Conservation (phyloP, 1,140 invertebrate species). For the Meloidogyne floridensis region DNA sequence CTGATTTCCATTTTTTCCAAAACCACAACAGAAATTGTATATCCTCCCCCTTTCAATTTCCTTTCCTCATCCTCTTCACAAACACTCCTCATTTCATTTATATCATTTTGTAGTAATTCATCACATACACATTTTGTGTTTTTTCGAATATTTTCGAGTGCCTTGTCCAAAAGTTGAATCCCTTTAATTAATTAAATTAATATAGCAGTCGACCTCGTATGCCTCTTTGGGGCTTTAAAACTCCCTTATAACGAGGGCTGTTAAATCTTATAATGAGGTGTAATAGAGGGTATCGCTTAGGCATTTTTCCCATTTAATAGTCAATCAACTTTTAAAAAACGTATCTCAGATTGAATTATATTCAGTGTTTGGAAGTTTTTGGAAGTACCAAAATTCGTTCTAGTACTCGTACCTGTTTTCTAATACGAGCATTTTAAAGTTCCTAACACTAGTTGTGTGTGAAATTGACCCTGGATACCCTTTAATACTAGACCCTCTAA, state of each 20-base stretch:
- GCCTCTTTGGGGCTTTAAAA: neutral
- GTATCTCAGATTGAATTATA: no score
- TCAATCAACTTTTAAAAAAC: no score
- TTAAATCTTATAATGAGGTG: neutral
- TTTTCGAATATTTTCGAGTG: neutral
- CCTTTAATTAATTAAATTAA: neutral
- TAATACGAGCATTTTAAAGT: no score
- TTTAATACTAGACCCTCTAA: no score
- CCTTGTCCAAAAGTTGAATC: neutral
- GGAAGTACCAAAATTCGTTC: no score
- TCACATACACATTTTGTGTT: slow-evolving; percentile 27
- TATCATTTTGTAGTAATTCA: neutral
- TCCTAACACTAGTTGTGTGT: no score
- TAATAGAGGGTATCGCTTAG: no score
- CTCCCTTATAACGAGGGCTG: no score
- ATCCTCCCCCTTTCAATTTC: neutral
- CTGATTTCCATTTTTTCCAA: slow-evolving; percentile 14
- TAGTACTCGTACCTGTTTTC: no score
- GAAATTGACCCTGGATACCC: no score
- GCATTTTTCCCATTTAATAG: no score
- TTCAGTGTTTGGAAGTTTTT: no score
- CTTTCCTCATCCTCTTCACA: neutral
- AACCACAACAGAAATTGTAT: slow-evolving; percentile 8
- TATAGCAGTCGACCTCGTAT: neutral
- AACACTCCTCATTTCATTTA: neutral